Evolutionary conservation across 2,113 vertebrate species (phyloP), one percentile per base, ranked within the genome.

Genomic region (Machaerirhynchus nigripectus): DNA sequence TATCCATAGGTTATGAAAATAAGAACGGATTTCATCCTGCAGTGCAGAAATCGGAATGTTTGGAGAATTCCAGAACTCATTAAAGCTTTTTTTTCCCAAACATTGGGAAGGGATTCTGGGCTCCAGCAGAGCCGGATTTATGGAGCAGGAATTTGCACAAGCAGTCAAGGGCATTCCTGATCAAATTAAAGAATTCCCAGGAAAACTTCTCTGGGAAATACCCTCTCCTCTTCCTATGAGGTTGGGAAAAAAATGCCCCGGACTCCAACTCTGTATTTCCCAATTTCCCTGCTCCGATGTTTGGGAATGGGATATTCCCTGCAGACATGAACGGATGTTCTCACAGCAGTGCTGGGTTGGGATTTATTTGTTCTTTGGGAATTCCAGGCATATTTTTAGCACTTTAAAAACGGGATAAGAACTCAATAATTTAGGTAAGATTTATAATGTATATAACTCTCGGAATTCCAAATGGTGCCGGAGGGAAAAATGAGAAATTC

Each of bases 381-480:
- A 84, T 11, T 69, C 37, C 18, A 42, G 11, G 20, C 1, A 3
- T 2, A 39, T 1, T 47, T 84, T 81, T 17, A n/a, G 8, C 26
- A 6, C 55, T 64, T 76, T 14, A 5, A 75, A 63, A 61, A 11
- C 5, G 14, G 5, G 6, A 5, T 23, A 23, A 67, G 3, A n/a
- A 15, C 30, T 8, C 26, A 8, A 0, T 5, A 15, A 52, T 35
- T 35, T 15, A 35, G 3, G 2, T 11, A 30, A 13, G 15, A 20
- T n/a, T 60, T 60, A 6, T 20, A 4, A 30, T 19, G 3, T 1
- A 3, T 7, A 10, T 7, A 11, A 42, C 7, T 18, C 40, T 24
- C 31, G 2, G 15, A 2, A 42, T 35, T 50, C 55, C 35, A 68
- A 70, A 42, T 6, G 10, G 9, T 1, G 2, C 13, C 5, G 1